Evolutionary conservation across 2,888 invertebrate genomes (phyloP).

Genomic region (Sabellastarte sp.): DNA sequence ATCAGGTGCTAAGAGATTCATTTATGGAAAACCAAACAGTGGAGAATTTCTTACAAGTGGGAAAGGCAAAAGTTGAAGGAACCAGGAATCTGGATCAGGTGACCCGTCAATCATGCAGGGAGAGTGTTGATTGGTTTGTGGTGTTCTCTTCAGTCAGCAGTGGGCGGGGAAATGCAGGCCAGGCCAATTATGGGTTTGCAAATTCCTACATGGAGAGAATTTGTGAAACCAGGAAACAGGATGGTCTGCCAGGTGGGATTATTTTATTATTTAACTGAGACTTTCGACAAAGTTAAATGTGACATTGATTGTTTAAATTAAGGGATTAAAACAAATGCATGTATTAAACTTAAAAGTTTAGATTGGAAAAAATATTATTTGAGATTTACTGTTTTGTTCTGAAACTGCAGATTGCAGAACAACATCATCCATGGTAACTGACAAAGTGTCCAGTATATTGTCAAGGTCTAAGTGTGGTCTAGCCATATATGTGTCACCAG

Average conservation of each 20-base stretch:
- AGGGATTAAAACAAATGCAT: neutral
- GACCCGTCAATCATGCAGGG: slow-evolving; percentile 75
- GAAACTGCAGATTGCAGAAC: too few relatives aligned
- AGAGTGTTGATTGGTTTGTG: slow-evolving; percentile 81
- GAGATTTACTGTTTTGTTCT: too few relatives aligned
- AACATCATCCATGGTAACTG: too few relatives aligned
- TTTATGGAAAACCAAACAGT: slow-evolving; percentile 82
- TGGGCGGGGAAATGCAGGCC: slow-evolving; percentile 94
- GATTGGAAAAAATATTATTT: too few relatives aligned
- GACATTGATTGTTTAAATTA: neutral
- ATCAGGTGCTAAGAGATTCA: slow-evolving; percentile 77
- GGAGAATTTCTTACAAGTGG: slow-evolving; percentile 75
- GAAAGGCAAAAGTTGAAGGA: slow-evolving; percentile 81
- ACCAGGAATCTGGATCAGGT: slow-evolving; percentile 80
- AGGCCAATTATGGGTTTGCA: slow-evolving; percentile 94
- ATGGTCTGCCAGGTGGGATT: slow-evolving; percentile 68
- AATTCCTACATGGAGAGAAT: slow-evolving; percentile 97
- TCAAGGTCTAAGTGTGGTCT: too few relatives aligned
- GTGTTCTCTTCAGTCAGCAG: slow-evolving; percentile 95
- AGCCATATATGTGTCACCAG: too few relatives aligned
- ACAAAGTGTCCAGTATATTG: too few relatives aligned
- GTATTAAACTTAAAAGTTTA: neutral
- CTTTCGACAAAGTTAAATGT: neutral
- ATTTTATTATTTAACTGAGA: neutral
- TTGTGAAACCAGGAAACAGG: slow-evolving; percentile 79